Evolutionary conservation across 2,797 vertebrate genomes (phyloP), one percentile per base, ranked within the genome.

Genomic region (Sebastolobus alascanus): DNA sequence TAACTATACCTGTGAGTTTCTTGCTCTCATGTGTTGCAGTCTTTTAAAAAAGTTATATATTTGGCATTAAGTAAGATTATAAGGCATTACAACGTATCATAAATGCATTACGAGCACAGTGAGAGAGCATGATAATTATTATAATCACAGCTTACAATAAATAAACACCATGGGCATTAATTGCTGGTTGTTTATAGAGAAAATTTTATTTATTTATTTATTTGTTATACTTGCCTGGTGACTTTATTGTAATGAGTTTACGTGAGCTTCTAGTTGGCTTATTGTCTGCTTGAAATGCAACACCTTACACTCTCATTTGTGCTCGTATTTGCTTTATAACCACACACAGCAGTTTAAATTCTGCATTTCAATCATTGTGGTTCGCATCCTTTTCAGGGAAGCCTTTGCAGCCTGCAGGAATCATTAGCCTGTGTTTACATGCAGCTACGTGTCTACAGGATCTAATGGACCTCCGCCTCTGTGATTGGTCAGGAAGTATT

Each of bases 41-140:
- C n/a, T 50, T 63, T 35, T 25, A 25, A 20, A 58, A 56, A 58
- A 8, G 8, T 20, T 29, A 52, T 33, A 46, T 35, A 35, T 60
- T 54, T 55, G 70, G 33, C 27, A 80, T 69, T 37, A 69, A 61
- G n/a, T 74, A 27, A 29, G 50, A 73, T 50, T 68, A 55, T 37
- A 64, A 27, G 12, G 29, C 11, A 56, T 80, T 69, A 31, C 5
- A 37, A 37, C 1, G 16, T 69, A 37, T 61, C 22, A 9, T 3
- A 67, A 43, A 38, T 43, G 35, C 29, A 35, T 29, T 71, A 50
- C 8, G 7, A 66, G 38, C 18, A 40, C 59, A 56, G 25, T 70
- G 31, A 31, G 18, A 40, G 22, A 63, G 12, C n/a, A 11, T 63
- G 35, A 29, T 46, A 20, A 75, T 33, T 4, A 54, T 61, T 14